These are phyloP conservation scores for Cuculus canorus DNA, from an alignment of 2,797 vertebrate species.

Conservation along the genomic window DNA sequence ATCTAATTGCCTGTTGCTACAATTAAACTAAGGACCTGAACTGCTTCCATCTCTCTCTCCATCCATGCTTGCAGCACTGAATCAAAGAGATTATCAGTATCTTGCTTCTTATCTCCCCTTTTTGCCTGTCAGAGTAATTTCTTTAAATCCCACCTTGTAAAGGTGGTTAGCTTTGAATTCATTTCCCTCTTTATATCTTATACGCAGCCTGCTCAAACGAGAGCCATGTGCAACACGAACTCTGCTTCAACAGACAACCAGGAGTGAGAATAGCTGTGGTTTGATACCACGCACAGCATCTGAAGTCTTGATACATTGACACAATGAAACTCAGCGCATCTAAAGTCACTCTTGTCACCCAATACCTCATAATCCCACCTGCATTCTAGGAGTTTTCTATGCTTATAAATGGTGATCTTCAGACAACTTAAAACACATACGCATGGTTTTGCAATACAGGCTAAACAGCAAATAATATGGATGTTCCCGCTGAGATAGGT, in stretches of 20 bases:
- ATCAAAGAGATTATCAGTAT: not conserved
- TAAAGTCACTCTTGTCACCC: not conserved
- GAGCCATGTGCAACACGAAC: not conserved
- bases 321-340: not conserved
- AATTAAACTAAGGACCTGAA: not conserved
- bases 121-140: not conserved
- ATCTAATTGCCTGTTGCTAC: not conserved
- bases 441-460: not conserved
- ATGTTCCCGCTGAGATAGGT: not conserved
- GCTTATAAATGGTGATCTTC: not conserved
- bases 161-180: not conserved
- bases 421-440: not conserved
- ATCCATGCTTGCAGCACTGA: not conserved
- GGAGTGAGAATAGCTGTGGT: not conserved
- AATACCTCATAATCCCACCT: not conserved
- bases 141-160: not conserved
- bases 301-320: not conserved
- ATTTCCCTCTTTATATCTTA: not conserved
- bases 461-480: not conserved
- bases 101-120: not conserved
- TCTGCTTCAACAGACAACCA: not conserved
- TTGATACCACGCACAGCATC: not conserved
- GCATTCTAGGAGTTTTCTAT: not conserved
- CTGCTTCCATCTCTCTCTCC: not conserved
- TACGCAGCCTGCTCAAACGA: not conserved